A percentile compares a stretch with the other conserved stretches of the same genome.
phyloP scores from a whole-genome alignment of 2,113 vertebrate genomes.

The Merops nubicus region DNA sequence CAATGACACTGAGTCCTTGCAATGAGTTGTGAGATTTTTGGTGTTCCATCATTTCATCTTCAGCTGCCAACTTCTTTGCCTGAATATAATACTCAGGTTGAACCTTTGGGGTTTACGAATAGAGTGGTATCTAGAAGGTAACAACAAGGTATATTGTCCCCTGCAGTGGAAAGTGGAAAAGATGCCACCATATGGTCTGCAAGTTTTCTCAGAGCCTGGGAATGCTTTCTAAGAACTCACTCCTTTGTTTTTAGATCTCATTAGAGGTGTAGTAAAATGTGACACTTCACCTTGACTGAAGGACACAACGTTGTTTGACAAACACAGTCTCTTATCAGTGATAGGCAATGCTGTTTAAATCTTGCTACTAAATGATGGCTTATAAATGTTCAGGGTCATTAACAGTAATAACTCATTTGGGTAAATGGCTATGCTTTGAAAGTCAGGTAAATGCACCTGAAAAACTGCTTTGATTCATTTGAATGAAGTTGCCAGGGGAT shows the following conservation, averaged over 20 bases:
- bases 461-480: neutral
- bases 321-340: neutral
- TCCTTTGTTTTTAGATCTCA: neutral
- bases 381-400: neutral
- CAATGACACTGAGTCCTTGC: neutral
- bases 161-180: neutral
- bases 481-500: neutral
- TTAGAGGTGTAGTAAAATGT: neutral
- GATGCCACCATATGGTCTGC: neutral
- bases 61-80: neutral
- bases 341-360: neutral
- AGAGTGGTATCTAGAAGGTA: neutral
- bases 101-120: neutral
- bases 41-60: neutral
- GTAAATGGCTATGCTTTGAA: neutral
- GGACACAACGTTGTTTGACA: neutral
- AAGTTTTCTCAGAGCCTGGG: neutral
- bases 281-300: neutral
- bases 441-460: neutral
- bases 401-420: neutral
- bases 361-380: neutral
- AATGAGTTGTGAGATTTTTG: neutral
- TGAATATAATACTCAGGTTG: neutral
- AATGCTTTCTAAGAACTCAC: neutral
- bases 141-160: fast-evolving